A percentile compares a stretch with the other conserved stretches of the same genome.
Evolutionary conservation across 2,797 vertebrate genomes (phyloP).

Genomic region (Lophius americanus): DNA sequence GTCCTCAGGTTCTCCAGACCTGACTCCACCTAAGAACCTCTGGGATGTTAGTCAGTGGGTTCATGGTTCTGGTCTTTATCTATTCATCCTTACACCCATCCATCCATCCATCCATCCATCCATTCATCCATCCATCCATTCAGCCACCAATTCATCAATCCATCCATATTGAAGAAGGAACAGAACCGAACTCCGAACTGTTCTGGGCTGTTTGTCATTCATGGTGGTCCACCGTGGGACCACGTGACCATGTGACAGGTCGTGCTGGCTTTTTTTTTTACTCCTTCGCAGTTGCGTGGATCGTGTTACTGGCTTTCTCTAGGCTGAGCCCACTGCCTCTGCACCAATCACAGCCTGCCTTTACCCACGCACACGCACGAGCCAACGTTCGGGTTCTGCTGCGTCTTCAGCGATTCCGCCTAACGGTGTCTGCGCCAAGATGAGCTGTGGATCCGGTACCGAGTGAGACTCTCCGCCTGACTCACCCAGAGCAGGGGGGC

Average conservation of each 20-base stretch:
- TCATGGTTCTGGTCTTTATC: too few species aligned
- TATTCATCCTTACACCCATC: too few species aligned
- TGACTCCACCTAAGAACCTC: too few species aligned
- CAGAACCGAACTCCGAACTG: too few species aligned
- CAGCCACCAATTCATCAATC: too few species aligned
- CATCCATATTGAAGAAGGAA: too few species aligned
- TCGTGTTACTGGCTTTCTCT: conserved; percentile 78
- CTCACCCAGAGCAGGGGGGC: conserved; percentile 48
- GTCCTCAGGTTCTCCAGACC: too few species aligned
- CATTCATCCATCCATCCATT: too few species aligned
- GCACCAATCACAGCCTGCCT: conserved; percentile 73
- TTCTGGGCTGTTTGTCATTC: too few species aligned
- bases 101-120: too few species aligned
- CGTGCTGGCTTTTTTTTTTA: conserved; percentile 58
- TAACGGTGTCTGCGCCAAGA: conserved; percentile 71
- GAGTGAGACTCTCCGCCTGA: conserved; percentile 66
- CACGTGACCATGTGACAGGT: conserved; percentile 72
- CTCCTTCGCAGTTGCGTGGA: conserved; percentile 65
- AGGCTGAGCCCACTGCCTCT: conserved; percentile 70
- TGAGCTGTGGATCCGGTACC: conserved; percentile 69
- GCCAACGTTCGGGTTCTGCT: conserved; percentile 35
- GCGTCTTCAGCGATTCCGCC: conserved; percentile 55
- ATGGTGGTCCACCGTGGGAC: too few species aligned
- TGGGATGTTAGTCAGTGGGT: too few species aligned
- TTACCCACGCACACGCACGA: conserved; percentile 44